A percentile compares a stretch with the other conserved stretches of the same genome.
phyloP scores from a whole-genome alignment of 1,140 invertebrate genomes.

The Danaus plexippus region DNA sequence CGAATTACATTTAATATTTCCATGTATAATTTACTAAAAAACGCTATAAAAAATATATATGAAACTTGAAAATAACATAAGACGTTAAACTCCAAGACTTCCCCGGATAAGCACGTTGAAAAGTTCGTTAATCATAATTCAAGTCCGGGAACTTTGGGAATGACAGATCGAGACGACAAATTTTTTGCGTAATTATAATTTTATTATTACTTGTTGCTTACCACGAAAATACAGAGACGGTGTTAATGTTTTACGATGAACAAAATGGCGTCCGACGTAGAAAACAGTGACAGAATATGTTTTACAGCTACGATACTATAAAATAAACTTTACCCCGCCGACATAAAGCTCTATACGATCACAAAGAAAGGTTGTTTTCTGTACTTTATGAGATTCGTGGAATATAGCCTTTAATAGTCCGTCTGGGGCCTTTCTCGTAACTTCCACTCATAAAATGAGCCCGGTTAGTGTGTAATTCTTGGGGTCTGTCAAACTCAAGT shows the following conservation, averaged over 20 bases:
- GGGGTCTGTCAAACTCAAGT: constrained; percentile 21
- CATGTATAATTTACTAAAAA: too few relatives aligned
- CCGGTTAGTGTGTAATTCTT: constrained; percentile 22
- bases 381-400: constrained; percentile 38
- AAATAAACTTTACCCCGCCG: constrained; percentile 5
- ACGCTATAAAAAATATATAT: too few relatives aligned
- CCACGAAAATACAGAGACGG: constrained; percentile 30
- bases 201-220: constrained; percentile 41
- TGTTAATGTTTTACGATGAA: constrained; percentile 39
- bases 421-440: constrained; percentile 34
- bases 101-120: too few relatives aligned
- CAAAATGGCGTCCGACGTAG: constrained; percentile 31
- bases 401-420: constrained; percentile 39
- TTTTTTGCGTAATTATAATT: constrained; percentile 19
- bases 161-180: constrained; percentile 10
- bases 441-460: constrained; percentile 33
- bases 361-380: constrained; percentile 8
- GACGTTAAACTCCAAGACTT: too few relatives aligned
- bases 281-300: constrained; percentile 16
- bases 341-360: background rate
- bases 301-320: background rate
- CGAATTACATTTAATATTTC: too few relatives aligned
- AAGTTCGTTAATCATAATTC: too few relatives aligned
- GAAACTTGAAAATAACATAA: too few relatives aligned
- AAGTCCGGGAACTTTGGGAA: constrained; percentile 5